A percentile compares a stretch with the other conserved stretches of the same genome.
Evolutionary conservation across 92 coral and sea anemone genomes (phyloP).

Genomic region (Parazoanthus atlanticus): DNA sequence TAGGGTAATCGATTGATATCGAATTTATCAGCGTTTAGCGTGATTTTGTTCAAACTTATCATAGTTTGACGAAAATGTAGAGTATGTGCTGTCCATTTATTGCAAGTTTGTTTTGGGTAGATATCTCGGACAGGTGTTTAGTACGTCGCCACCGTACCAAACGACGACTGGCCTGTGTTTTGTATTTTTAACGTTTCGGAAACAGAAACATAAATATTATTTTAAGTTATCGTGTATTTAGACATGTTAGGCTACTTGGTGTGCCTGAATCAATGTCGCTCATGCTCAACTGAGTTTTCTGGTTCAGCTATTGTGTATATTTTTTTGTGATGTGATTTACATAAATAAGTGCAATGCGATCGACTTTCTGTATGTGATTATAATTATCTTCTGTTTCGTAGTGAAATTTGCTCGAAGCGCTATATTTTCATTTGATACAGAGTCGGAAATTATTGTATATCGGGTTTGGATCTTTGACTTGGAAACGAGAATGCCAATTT

Average conservation of each 20-base stretch:
- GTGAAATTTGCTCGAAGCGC: not conserved
- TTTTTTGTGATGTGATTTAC: constrained; percentile 13
- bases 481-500: not conserved
- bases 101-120: not conserved
- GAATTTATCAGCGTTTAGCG: not conserved
- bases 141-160: not conserved
- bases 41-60: constrained; percentile 5
- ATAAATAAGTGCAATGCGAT: constrained; percentile 18
- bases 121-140: constrained; percentile 20
- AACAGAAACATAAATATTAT: constrained; percentile 7
- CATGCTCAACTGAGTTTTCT: not conserved
- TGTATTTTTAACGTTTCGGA: not conserved
- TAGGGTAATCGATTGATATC: not conserved
- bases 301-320: not conserved
- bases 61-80: not conserved
- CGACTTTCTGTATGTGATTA: not conserved
- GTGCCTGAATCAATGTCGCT: not conserved
- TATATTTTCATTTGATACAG: not conserved
- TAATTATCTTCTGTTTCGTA: not conserved
- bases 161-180: not conserved
- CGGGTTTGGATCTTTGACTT: not conserved
- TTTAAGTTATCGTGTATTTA: not conserved
- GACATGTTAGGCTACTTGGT: constrained; percentile 12
- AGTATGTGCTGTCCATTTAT: not conserved
- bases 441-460: too few species aligned